phyloP scores from a whole-genome alignment of 2,888 invertebrate species.

The Amblyteles armatorius region DNA sequence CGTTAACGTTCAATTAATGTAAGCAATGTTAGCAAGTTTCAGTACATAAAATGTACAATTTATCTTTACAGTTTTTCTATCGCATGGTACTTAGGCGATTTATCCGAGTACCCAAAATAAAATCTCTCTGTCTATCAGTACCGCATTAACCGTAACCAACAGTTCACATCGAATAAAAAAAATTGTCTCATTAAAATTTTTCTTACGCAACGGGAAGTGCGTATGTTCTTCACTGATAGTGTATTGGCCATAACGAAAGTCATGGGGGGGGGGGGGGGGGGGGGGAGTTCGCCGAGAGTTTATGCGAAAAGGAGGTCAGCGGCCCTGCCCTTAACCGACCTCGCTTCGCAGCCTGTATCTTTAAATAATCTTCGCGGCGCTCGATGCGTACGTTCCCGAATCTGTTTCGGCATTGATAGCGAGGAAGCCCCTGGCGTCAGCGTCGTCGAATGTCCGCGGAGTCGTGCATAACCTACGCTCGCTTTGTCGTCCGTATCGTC shows the following conservation, averaged over 20 bases:
- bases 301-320: slow-evolving; percentile 40
- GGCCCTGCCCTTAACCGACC: slow-evolving; percentile 57
- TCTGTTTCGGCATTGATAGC: slow-evolving; percentile 45
- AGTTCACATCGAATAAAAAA: neutral
- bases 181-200: neutral
- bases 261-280: neutral
- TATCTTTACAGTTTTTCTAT: no score
- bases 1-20: no score
- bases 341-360: slow-evolving; percentile 19
- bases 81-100: no score
- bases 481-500: slow-evolving; percentile 11
- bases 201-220: neutral
- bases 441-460: neutral
- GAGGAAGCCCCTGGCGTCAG: slow-evolving; percentile 26
- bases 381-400: neutral
- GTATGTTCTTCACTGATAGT: neutral
- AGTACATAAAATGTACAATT: no score
- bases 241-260: neutral
- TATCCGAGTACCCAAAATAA: no score
- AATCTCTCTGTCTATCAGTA: no score
- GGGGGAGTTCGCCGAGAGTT: neutral
- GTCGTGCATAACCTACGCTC: slow-evolving; percentile 8
- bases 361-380: slow-evolving; percentile 27
- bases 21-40: no score
- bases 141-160: neutral